These are phyloP conservation scores for Pterostichus madidus DNA, from an alignment of 2,888 invertebrate species.

Conservation along the genomic window DNA sequence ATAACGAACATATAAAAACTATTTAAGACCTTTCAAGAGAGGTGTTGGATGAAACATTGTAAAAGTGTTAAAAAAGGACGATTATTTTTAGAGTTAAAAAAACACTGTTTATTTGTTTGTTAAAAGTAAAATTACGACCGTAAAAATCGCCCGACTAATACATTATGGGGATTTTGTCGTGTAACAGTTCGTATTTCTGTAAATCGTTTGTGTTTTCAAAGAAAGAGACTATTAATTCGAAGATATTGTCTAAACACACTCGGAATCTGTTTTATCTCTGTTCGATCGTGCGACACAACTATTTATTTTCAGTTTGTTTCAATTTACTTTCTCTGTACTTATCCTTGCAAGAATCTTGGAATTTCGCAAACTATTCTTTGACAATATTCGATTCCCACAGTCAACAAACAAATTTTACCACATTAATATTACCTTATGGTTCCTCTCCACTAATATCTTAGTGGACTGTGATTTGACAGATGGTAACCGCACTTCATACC, in stretches of 20 bases:
- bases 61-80: too few relatives aligned
- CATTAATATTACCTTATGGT: too few relatives aligned
- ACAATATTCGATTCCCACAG: too few relatives aligned
- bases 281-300: conserved; percentile 32
- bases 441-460: too few relatives aligned
- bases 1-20: too few relatives aligned
- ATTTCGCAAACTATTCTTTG: neutral
- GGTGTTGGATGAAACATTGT: too few relatives aligned
- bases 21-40: too few relatives aligned
- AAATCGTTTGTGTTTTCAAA: conserved; percentile 10
- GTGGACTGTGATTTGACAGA: too few relatives aligned
- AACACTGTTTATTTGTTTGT: neutral
- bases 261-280: conserved; percentile 50
- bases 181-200: conserved; percentile 4
- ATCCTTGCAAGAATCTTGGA: neutral
- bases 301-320: conserved; percentile 43
- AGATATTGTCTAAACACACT: conserved; percentile 54
- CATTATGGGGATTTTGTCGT: neutral
- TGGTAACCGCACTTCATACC: too few relatives aligned
- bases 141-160: neutral
- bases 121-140: neutral
- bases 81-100: neutral
- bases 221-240: conserved; percentile 44
- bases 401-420: neutral
- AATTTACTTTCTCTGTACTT: conserved; percentile 34